Evolutionary conservation across 92 coral and sea anemone species (phyloP).

Genomic region (Blastomussa wellsi): DNA sequence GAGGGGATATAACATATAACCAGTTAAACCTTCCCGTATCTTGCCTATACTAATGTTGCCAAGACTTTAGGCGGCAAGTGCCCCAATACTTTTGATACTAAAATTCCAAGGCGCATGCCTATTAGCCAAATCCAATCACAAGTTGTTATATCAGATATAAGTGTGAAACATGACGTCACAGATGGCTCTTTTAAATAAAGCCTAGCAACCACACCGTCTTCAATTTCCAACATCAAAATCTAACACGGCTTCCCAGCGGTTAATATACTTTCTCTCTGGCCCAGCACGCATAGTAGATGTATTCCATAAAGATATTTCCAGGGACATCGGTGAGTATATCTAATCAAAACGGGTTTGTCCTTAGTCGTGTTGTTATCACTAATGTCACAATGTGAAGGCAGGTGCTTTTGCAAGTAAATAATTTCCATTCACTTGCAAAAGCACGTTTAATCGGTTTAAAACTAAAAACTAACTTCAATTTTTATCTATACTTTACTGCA

Average conservation of each 20-base stretch:
- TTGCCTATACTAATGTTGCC: no score
- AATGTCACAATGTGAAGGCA: not conserved
- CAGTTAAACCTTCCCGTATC: no score
- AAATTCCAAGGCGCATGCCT: not conserved
- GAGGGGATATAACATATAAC: not conserved
- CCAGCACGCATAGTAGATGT: not conserved
- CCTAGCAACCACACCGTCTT: slow-evolving; percentile 6
- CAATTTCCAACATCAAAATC: not conserved
- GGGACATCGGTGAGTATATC: not conserved
- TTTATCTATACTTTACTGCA: not conserved
- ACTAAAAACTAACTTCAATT: not conserved
- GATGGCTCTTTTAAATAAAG: not conserved
- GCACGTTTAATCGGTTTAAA: not conserved
- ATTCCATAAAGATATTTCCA: not conserved
- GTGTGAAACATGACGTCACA: slow-evolving; percentile 14
- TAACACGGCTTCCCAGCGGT: not conserved
- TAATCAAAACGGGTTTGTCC: not conserved
- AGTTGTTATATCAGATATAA: not conserved
- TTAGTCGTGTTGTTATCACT: not conserved
- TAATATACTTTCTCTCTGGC: not conserved
- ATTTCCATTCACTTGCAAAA: not conserved
- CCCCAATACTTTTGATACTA: no score
- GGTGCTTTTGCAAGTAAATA: not conserved
- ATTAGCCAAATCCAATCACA: not conserved
- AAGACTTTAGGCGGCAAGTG: no score